Evolutionary conservation across 2,888 invertebrate species (phyloP).

Genomic region (Aleiodes alternator): DNA sequence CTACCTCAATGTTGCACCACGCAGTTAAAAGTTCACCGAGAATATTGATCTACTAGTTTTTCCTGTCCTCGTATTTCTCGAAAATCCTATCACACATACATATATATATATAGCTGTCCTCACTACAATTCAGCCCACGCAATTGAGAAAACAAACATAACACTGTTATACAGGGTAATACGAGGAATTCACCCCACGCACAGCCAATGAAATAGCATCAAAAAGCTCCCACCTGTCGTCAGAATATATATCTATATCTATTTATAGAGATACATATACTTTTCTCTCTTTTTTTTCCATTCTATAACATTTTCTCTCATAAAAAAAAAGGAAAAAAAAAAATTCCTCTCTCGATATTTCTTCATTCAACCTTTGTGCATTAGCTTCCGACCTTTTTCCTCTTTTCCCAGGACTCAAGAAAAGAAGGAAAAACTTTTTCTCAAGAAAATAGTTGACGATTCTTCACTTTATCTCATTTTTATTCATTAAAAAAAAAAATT

Average conservation of each 20-base stretch:
- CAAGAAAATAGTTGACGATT: slow-evolving; percentile 5
- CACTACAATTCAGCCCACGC: slow-evolving; percentile 4
- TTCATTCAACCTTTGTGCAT: background rate
- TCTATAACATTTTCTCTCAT: background rate
- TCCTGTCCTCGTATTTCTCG: slow-evolving; percentile 11
- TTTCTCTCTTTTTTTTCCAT: background rate
- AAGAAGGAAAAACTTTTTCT: background rate
- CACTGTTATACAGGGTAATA: background rate
- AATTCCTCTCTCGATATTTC: background rate
- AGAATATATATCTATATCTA: background rate
- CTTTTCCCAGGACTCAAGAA: background rate
- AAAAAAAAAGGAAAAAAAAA: no score
- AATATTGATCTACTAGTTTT: slow-evolving; percentile 33
- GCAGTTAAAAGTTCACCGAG: background rate
- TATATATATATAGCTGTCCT: background rate
- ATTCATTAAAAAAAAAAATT: no score
- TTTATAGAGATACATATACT: background rate
- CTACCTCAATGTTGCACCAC: slow-evolving; percentile 18
- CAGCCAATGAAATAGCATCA: slow-evolving; percentile 19
- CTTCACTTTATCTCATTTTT: background rate
- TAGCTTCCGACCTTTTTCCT: slow-evolving; percentile 5
- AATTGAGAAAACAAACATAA: background rate
- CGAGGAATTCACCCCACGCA: slow-evolving; percentile 24
- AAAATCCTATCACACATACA: slow-evolving; percentile 9
- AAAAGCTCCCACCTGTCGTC: slow-evolving; percentile 4